A percentile compares a stretch with the other conserved stretches of the same genome.
Evolutionary conservation across 1,140 invertebrate species (phyloP).

Genomic region (Neodiprion virginianus): DNA sequence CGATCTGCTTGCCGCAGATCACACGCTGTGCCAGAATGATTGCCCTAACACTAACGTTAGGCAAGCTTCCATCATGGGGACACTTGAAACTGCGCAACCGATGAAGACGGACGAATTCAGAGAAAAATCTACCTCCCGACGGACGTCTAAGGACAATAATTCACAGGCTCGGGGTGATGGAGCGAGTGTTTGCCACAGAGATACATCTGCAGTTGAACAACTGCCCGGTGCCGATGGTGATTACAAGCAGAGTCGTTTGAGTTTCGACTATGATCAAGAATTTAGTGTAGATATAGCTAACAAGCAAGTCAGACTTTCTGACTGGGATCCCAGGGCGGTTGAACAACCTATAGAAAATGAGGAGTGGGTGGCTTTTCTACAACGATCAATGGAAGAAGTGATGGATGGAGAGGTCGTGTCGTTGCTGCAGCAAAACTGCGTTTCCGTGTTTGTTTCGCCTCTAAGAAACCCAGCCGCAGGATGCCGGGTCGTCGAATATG

Average conservation of each 20-base stretch:
- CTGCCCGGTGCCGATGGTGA: conserved; percentile 24
- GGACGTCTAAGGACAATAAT: conserved; percentile 11
- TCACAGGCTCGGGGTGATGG: conserved; percentile 27
- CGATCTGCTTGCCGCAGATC: conserved; percentile 44
- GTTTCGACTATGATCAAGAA: conserved; percentile 45
- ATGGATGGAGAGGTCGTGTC: conserved; percentile 77
- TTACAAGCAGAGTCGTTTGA: conserved; percentile 39
- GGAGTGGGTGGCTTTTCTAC: conserved; percentile 77
- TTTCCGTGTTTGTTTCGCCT: conserved; percentile 75
- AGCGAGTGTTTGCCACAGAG: background rate
- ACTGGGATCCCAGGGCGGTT: conserved; percentile 54
- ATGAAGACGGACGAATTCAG: conserved; percentile 9
- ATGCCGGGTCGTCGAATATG: conserved; percentile 70
- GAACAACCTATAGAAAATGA: conserved; percentile 78
- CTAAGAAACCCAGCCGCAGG: conserved; percentile 71
- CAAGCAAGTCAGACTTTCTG: conserved; percentile 38
- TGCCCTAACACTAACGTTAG: conserved; percentile 31
- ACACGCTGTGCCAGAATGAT: conserved; percentile 36
- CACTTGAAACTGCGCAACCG: conserved; percentile 9
- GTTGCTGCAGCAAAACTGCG: conserved; percentile 74
- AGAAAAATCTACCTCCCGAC: background rate
- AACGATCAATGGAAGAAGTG: conserved; percentile 72
- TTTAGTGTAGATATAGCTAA: conserved; percentile 29
- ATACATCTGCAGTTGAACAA: background rate
- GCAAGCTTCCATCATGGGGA: background rate